Conservation (phyloP, 2,888 invertebrate species). For the Meiosimyza decipiens region DNA sequence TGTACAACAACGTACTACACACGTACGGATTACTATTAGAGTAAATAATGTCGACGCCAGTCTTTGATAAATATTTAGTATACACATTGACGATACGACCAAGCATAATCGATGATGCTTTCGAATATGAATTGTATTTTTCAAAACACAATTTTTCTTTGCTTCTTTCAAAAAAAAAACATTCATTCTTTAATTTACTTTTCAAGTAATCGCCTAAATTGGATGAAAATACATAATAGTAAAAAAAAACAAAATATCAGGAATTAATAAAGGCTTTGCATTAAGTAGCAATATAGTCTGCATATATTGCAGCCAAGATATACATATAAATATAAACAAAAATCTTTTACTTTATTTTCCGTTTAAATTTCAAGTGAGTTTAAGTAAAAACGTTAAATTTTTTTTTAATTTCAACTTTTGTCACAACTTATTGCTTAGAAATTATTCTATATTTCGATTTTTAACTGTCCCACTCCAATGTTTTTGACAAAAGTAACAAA, state of each 20-base stretch:
- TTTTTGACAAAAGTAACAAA: too few species aligned
- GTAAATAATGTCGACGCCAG: not conserved
- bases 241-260: constrained; percentile 39
- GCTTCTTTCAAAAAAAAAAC: not conserved
- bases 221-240: constrained; percentile 43
- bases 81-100: constrained; percentile 10
- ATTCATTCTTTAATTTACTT: constrained; percentile 16
- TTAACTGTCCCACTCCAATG: too few species aligned
- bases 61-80: constrained; percentile 11
- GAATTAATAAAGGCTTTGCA: constrained; percentile 28
- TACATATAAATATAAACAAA: too few species aligned
- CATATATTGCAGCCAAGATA: not conserved
- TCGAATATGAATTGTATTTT: constrained; percentile 22
- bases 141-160: constrained; percentile 9
- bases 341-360: not conserved
- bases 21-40: not conserved
- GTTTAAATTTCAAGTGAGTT: not conserved
- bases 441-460: not conserved
- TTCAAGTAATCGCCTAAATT: constrained; percentile 43
- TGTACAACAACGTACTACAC: not conserved
- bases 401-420: not conserved
- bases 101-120: constrained; percentile 5
- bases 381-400: not conserved
- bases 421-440: not conserved
- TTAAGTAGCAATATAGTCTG: constrained; percentile 13